Percentiles rank a stretch among this genome's conserved stretches.
phyloP scores from a whole-genome alignment of 2,113 vertebrate genomes.

The Hemibagrus wyckioides region DNA sequence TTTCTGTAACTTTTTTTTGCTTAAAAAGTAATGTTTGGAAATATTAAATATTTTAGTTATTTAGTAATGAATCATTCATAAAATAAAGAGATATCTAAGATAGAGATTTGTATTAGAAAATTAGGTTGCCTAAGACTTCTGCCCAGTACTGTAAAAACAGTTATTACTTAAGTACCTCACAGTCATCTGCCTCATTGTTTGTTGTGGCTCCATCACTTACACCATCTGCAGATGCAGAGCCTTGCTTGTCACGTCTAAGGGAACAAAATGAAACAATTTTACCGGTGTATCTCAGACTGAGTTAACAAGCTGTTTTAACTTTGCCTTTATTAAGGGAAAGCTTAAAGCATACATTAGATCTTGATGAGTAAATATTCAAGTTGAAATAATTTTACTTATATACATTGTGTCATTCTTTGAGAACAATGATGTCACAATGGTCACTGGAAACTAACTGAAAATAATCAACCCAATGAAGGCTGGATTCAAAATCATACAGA shows the following conservation, averaged over 20 bases:
- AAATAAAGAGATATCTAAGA: background rate
- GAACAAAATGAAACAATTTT: background rate
- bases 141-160: background rate
- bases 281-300: background rate
- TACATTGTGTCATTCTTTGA: too few relatives aligned
- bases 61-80: background rate
- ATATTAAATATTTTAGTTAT: background rate
- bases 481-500: too few relatives aligned
- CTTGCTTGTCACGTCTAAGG: slow-evolving; percentile 70
- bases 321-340: too few relatives aligned
- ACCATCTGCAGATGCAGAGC: slow-evolving; percentile 51
- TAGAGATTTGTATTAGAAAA: too few relatives aligned
- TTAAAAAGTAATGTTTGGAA: too few relatives aligned
- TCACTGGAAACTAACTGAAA: too few relatives aligned
- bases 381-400: too few relatives aligned
- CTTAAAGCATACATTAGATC: too few relatives aligned
- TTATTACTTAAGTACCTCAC: slow-evolving; percentile 63
- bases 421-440: too few relatives aligned
- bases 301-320: background rate
- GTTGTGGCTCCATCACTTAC: background rate
- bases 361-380: too few relatives aligned
- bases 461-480: too few relatives aligned
- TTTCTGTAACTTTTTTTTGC: too few relatives aligned
- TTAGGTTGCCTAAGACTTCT: background rate
- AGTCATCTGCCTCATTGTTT: slow-evolving; percentile 32